Conservation (phyloP, 2,113 vertebrate genomes). For the Redunca redunca region DNA sequence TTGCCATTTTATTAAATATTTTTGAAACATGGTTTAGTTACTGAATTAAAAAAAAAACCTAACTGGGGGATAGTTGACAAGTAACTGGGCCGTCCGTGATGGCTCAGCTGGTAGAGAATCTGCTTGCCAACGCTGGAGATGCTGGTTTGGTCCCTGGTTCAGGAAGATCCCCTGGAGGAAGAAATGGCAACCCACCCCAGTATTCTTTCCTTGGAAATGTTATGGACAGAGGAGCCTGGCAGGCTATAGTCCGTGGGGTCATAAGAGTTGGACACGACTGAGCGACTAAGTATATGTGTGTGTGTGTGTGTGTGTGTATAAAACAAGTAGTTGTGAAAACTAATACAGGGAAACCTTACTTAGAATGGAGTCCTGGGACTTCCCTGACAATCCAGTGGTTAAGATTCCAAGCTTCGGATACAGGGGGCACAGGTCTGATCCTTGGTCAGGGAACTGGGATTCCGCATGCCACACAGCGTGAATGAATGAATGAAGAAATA, state of each 20-base stretch:
- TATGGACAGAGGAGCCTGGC: background rate
- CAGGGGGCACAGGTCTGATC: background rate
- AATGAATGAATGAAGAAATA: background rate
- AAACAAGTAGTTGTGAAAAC: background rate
- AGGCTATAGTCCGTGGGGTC: background rate
- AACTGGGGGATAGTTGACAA: background rate
- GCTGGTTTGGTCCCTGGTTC: background rate
- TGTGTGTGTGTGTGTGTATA: too few species aligned
- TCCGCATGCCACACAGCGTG: accelerated
- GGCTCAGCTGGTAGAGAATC: background rate
- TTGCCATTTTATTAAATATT: background rate
- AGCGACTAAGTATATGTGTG: background rate
- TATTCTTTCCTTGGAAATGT: background rate
- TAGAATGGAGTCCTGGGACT: background rate
- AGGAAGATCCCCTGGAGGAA: background rate
- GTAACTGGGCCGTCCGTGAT: background rate
- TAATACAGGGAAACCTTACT: background rate
- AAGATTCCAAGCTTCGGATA: background rate
- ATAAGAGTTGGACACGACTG: background rate
- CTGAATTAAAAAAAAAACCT: background rate
- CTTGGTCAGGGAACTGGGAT: background rate
- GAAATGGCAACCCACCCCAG: background rate
- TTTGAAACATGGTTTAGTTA: background rate
- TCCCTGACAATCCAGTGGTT: background rate
- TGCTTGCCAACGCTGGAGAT: background rate